Evolutionary conservation across 2,113 vertebrate genomes (phyloP).

Genomic region (Crotalus helleri): DNA sequence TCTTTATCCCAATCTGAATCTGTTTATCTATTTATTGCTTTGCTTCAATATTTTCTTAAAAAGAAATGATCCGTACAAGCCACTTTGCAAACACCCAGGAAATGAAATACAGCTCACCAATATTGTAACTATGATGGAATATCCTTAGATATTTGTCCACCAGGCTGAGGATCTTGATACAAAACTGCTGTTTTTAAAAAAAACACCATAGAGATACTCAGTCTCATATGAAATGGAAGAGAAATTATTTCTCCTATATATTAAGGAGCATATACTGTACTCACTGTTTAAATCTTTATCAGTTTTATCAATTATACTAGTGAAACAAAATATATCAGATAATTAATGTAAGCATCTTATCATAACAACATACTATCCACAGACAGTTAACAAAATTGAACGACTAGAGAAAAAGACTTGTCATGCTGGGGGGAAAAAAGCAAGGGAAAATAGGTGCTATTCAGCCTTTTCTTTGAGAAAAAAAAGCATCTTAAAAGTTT

Average conservation of each 20-base stretch:
- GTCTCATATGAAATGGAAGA: neutral
- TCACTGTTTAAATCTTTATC: slow-evolving; percentile 2
- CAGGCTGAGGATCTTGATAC: slow-evolving; percentile 4
- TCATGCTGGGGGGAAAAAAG: neutral
- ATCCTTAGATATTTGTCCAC: neutral
- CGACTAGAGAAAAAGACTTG: neutral
- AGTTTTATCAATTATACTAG: accelerated
- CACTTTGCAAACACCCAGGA: neutral
- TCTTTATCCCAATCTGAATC: neutral
- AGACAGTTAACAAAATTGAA: neutral
- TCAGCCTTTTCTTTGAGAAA: neutral
- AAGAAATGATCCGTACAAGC: neutral
- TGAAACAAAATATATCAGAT: neutral
- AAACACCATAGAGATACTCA: neutral
- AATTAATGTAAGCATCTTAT: neutral
- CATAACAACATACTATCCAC: slow-evolving; percentile 13
- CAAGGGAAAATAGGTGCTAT: neutral
- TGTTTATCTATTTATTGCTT: neutral
- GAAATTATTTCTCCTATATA: neutral
- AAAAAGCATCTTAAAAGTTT: neutral
- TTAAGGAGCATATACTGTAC: neutral
- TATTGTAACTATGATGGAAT: neutral
- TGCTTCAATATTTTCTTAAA: slow-evolving; percentile 2
- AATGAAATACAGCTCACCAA: neutral
- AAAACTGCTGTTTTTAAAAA: neutral